A percentile compares a stretch with the other conserved stretches of the same genome.
These are phyloP conservation scores for Pedionomus torquatus DNA, from an alignment of 2,113 vertebrate genomes.

Conservation along the genomic window DNA sequence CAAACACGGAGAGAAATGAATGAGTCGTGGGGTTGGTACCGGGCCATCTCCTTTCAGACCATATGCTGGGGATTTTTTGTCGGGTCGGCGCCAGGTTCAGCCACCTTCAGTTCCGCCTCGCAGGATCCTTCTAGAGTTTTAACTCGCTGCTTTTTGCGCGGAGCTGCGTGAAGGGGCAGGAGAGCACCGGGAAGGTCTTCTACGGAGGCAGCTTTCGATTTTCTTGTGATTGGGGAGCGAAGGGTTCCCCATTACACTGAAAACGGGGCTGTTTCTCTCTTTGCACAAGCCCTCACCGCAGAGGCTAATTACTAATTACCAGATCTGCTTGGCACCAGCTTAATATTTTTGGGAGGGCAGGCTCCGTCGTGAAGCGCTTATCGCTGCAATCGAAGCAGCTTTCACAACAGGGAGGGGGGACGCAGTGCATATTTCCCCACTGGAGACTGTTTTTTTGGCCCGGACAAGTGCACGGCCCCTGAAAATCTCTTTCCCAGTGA, in stretches of 20 bases:
- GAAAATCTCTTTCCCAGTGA: neutral
- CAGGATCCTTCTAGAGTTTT: slow-evolving; percentile 31
- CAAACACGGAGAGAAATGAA: slow-evolving; percentile 57
- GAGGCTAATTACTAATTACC: slow-evolving; percentile 39
- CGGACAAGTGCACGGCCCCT: slow-evolving; percentile 24
- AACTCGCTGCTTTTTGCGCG: neutral
- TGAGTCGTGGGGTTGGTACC: slow-evolving; percentile 30
- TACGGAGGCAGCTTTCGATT: slow-evolving; percentile 31
- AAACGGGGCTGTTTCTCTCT: slow-evolving; percentile 39
- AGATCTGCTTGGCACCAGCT: neutral
- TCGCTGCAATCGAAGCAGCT: slow-evolving; percentile 4
- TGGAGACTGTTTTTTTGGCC: neutral
- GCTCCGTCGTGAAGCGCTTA: neutral
- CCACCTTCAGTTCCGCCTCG: slow-evolving; percentile 35
- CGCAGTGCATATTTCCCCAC: neutral
- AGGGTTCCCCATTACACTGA: neutral
- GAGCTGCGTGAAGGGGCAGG: neutral
- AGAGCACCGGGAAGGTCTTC: neutral
- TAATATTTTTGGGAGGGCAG: slow-evolving; percentile 50
- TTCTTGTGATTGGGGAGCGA: slow-evolving; percentile 4
- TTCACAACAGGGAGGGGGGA: slow-evolving; percentile 8
- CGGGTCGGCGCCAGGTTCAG: slow-evolving; percentile 41
- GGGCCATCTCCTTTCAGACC: slow-evolving; percentile 56
- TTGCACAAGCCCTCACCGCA: neutral
- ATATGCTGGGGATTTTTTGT: slow-evolving; percentile 60